A percentile compares a stretch with the other conserved stretches of the same genome.
Conservation (phyloP, 2,888 invertebrate species). For the Trachelus stipa region DNA sequence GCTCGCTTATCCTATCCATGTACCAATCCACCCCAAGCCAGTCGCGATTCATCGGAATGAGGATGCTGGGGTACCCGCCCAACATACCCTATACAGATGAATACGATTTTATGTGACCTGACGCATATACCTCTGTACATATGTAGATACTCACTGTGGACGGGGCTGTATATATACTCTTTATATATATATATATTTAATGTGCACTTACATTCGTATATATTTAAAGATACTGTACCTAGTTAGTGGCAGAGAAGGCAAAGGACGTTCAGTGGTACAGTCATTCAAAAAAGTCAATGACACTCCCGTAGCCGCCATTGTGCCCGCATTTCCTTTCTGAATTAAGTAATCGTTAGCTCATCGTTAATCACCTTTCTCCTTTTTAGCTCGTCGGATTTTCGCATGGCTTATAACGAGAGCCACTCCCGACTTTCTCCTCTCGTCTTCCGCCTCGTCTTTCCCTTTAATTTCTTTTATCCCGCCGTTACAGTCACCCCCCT, state of each 20-base stretch:
- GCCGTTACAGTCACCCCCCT: neutral
- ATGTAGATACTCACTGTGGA: no score
- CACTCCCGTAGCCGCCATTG: neutral
- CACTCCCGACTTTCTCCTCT: neutral
- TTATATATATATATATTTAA: no score
- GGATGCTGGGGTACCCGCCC: no score
- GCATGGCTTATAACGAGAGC: neutral
- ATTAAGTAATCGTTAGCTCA: neutral
- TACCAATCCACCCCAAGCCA: neutral
- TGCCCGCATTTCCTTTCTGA: neutral
- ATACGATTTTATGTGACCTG: no score
- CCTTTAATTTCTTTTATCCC: neutral
- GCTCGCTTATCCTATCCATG: neutral
- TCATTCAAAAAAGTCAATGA: neutral
- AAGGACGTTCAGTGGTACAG: neutral
- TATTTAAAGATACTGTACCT: neutral
- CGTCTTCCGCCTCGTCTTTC: neutral
- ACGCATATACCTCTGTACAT: no score
- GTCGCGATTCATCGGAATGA: neutral
- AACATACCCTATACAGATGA: no score
- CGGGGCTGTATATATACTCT: no score
- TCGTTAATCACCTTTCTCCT: neutral
- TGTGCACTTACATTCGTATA: neutral
- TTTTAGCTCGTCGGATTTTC: neutral
- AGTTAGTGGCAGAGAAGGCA: neutral